Base-by-base conservation (phyloP, 2,888 invertebrate genomes). In the Drosophila anceps region DNA sequence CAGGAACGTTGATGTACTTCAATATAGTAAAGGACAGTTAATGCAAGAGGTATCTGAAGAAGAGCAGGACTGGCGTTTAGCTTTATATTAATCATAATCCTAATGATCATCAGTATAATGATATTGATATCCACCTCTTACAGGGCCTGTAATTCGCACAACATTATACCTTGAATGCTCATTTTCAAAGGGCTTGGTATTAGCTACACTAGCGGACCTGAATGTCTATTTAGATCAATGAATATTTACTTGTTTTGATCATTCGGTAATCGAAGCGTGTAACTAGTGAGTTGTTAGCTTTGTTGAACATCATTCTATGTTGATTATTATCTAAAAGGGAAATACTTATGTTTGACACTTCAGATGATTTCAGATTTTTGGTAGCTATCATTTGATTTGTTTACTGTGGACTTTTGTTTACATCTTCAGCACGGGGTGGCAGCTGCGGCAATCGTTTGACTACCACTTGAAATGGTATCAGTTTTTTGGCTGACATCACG, bases 381-480 rank as follows among this genome's bases (percentile, higher is more conserved):
- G 37, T 18, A 71, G 55, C 55, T 59, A 46, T 57, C 57, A 50
- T 64, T 31, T 51, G 51, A 53, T 44, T 58, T 76, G 67, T 65
- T 80, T 80, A 60, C 58, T 27, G 39, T 57, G 43, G 61, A 20
- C 46, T 43, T 59, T 44, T 63, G 59, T 67, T 51, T 55, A 68
- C 46, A 50, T 41, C 41, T 54, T 58, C 18, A 44, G 37, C 48
- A 50, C 8, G 50, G 31, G 50, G 3, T 10, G 35, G 27, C 53
- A 27, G 31, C 35, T 53, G 41, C 39, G 51, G 31, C 41, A 61
- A 13, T 43, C 50, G 41, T 51, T 55, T 24, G 48, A 41, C 43
- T 46, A 54, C 37, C 53, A 73, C 60, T 73, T 74, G 61, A 70
- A 63, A 48, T 55, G 51, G 64, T 75, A 66, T 68, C 55, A 41